Base-by-base conservation (phyloP, 2,888 invertebrate genomes). In the Epinotia brunnichana region DNA sequence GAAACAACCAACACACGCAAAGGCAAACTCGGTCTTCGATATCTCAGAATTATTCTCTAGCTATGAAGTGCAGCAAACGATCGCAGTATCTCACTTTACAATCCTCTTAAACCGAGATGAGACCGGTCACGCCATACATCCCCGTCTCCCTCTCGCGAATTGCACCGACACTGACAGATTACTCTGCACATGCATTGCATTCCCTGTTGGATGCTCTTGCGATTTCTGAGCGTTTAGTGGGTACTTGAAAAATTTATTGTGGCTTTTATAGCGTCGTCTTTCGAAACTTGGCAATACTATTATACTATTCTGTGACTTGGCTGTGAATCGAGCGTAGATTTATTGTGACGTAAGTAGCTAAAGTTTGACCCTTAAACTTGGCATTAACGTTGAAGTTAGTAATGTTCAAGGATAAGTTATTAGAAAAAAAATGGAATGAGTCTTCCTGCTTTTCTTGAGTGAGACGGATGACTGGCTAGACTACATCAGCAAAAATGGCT, bases 131-230 rank as follows among this genome's bases (percentile, higher is more conserved):
- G 54, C 41, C 54, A 66, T 66, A 66, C n/a, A 41, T 66, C 24
- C 24, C 39, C 24, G 66, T 56, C 54, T 21, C 66, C 13, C 66
- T 56, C 56, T 15, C 54, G 66, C 41, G 54, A 66, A 66, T 56
- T 56, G 66, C 29, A n/a, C 21, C 15, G 66, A 66, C 66, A 56
- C 66, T 66, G 56, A 66, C 41, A 41, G 66, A 66, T 66, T 39
- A 56, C 53, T 3, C 19, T 66, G 54, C 66, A 66, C 35, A 19
- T 66, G 64, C 54, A 66, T 24, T 66, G 64, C 54, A 66, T 24
- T 41, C 39, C 41, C 54, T 19, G 29, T n/a, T 66, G 54, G 54
- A 66, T 56, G 54, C 54, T 54, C 54, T 54, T 24, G 59, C 11
- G 41, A 56, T 19, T 39, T 64, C 53, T 39, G 24, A n/a, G 53